Evolutionary conservation across 2,888 invertebrate species (phyloP), one percentile per base, ranked within the genome.

Genomic region (Melitaea athalia): DNA sequence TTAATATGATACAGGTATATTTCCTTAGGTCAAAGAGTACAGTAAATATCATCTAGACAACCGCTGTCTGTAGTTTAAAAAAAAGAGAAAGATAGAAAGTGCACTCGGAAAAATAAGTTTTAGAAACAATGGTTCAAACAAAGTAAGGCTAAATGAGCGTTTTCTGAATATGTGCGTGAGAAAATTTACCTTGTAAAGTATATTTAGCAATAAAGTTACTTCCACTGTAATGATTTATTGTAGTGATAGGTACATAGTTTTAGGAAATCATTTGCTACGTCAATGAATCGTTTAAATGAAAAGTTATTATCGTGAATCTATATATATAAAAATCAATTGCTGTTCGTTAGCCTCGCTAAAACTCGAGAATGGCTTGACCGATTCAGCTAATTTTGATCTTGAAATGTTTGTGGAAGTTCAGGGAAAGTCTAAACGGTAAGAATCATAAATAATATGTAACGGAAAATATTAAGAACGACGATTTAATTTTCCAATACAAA

Each of bases 41-140:
- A 24, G 42, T 17, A 43, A 59, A 45, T 59, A 45, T 59, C 24
- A 43, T 59, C 45, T 43, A 59, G 53, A 66, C 60, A 60, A 55
- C 66, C 60, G 61, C 53, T 66, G 66, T 66, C 66, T 66, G 66
- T 66, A 66, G 66, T 49, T 65, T 65, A 31, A 65, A 61, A 65
- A 61, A 65, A 53, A 66, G 60, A 66, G 55, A 66, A 61, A 60
- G 60, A 55, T 55, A 66, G 53, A 47, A 38, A 66, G 66, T 60
- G 66, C 66, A 61, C 66, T 66, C 66, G 61, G 60, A 66, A 66
- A 66, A 61, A 66, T 61, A 66, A 66, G 66, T 66, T 66, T 66
- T 53, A 66, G 53, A 66, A 66, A 60, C 60, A 66, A 61, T 60
- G 60, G 61, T 61, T 52, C 66, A 66, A 66, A 66, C 66, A 61